Evolutionary conservation across 2,888 invertebrate species (phyloP).

Genomic region (Hydroisotoma schaefferi): DNA sequence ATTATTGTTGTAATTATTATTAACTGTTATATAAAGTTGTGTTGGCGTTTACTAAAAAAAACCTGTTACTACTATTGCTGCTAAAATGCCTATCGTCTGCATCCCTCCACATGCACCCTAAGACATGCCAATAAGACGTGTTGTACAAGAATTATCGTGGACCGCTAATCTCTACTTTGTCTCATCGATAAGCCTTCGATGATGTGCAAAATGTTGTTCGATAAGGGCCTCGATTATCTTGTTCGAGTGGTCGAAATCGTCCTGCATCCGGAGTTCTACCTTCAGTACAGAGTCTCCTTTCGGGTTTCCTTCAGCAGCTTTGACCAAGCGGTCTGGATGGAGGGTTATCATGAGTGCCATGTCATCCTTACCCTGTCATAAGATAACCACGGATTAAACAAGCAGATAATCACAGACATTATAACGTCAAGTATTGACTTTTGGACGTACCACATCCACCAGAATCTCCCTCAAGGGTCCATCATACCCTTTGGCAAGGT

Average conservation of each 20-base stretch:
- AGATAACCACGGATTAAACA: background rate
- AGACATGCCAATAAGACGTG: too few relatives aligned
- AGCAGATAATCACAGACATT: too few relatives aligned
- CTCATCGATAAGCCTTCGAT: too few relatives aligned
- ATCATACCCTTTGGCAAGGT: slow-evolving; percentile 72
- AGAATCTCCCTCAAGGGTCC: slow-evolving; percentile 79
- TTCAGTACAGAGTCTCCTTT: background rate
- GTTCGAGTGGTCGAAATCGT: slow-evolving; percentile 1
- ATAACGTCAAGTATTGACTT: too few relatives aligned
- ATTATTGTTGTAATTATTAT: too few relatives aligned
- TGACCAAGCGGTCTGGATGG: background rate
- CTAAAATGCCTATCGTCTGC: too few relatives aligned
- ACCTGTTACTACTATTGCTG: too few relatives aligned
- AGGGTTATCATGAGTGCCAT: background rate
- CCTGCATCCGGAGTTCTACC: background rate
- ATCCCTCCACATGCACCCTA: too few relatives aligned
- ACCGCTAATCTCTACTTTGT: too few relatives aligned
- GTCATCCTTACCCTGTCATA: background rate
- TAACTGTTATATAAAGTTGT: too few relatives aligned
- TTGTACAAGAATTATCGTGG: too few relatives aligned
- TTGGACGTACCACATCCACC: slow-evolving; percentile 74
- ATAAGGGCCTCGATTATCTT: background rate
- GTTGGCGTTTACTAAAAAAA: too few relatives aligned
- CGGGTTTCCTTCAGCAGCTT: background rate
- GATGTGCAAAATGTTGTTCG: background rate